Percentiles rank a stretch among this genome's conserved stretches.
Conservation (phyloP, 1,140 invertebrate genomes). For the Ladona fulva region DNA sequence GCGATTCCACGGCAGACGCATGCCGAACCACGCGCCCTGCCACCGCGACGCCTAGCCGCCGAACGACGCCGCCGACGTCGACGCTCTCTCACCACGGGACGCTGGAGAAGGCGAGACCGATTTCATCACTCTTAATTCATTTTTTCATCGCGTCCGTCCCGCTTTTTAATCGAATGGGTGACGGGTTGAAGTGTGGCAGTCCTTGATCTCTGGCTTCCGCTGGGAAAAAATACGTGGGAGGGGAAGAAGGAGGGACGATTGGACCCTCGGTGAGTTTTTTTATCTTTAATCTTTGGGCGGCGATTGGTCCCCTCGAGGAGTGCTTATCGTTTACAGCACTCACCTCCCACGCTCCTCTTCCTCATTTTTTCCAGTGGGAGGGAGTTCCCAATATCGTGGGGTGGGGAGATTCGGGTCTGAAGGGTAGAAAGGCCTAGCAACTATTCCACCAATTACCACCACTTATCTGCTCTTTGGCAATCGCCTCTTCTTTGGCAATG, state of each 20-base stretch:
- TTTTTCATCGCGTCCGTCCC: background rate
- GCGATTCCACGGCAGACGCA: too few species aligned
- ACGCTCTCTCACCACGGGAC: background rate
- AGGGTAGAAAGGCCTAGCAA: too few species aligned
- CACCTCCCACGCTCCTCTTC: too few species aligned
- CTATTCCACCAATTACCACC: too few species aligned
- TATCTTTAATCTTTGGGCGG: background rate
- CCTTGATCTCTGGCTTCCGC: background rate
- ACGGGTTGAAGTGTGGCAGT: background rate
- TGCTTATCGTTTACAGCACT: too few species aligned
- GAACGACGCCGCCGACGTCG: background rate
- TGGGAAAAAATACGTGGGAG: background rate
- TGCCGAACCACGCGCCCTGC: too few species aligned
- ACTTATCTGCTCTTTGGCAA: too few species aligned
- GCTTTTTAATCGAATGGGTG: background rate
- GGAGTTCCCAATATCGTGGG: too few species aligned
- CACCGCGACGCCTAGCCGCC: too few species aligned
- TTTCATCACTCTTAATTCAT: background rate
- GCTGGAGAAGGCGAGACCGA: background rate
- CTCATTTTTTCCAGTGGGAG: too few species aligned
- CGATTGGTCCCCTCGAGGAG: background rate
- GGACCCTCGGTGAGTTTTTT: background rate
- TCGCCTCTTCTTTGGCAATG: too few species aligned
- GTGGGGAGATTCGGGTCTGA: too few species aligned
- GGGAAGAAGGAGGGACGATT: background rate